Evolutionary conservation across 2,113 vertebrate species (phyloP).

Genomic region (Pyxicephalus adspersus): DNA sequence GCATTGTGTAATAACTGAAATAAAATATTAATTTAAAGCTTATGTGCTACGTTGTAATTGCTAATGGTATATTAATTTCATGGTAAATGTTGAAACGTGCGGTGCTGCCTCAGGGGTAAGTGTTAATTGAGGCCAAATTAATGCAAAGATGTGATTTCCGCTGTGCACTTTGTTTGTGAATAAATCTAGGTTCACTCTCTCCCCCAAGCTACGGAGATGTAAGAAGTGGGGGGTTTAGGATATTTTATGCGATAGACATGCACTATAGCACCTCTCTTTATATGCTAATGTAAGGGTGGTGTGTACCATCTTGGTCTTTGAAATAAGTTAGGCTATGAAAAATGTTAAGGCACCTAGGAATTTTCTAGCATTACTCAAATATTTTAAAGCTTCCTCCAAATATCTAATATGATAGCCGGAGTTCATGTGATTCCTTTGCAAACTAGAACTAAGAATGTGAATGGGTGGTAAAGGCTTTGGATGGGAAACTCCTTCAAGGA

Average conservation of each 20-base stretch:
- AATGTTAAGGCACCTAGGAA: too few species aligned
- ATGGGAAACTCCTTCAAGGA: too few species aligned
- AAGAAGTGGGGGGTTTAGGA: not conserved
- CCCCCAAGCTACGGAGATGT: not conserved
- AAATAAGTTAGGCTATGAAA: too few species aligned
- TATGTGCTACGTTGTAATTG: constrained; percentile 16
- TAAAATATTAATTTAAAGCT: constrained; percentile 32
- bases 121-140: constrained; percentile 46
- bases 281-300: not conserved
- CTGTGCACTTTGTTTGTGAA: constrained; percentile 1
- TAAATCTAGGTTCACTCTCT: not conserved
- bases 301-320: too few species aligned
- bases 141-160: constrained; percentile 26
- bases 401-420: too few species aligned
- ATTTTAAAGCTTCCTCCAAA: too few species aligned
- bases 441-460: too few species aligned
- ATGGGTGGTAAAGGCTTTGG: too few species aligned
- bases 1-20: constrained; percentile 27
- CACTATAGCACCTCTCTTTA: not conserved
- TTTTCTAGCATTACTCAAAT: too few species aligned
- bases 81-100: constrained; percentile 27
- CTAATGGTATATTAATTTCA: constrained; percentile 14
- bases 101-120: constrained; percentile 21
- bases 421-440: too few species aligned
- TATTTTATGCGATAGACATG: not conserved